phyloP scores from a whole-genome alignment of 1,140 invertebrate genomes.

The honey bee (Apis mellifera) region Amel_HAv3.1 CM009945.2:9034501-9035000 shows the following conservation, averaged over 20 bases:
- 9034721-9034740: conserved; percentile 90
- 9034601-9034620: conserved; percentile 92
- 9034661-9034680: conserved; percentile 81
- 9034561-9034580: conserved; percentile 90
- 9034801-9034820: neutral
- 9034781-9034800: conserved; percentile 21
- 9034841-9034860: conserved; percentile 86
- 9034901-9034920: conserved; percentile 92
- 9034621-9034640: conserved; percentile 89
- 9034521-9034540: conserved; percentile 66
- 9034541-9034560: conserved; percentile 83
- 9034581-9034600: conserved; percentile 86
- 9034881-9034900: conserved; percentile 96
- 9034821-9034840: conserved; percentile 12
- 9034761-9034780: conserved; percentile 89
- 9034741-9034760: conserved; percentile 89
- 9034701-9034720: conserved; percentile 85
- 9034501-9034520: conserved; percentile 2
- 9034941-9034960: conserved; percentile 88
- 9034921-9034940: conserved; percentile 88
- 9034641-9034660: conserved; percentile 91
- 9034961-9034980: conserved; percentile 9
- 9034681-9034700: conserved; percentile 85
- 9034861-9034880: conserved; percentile 92
- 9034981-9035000: neutral